Evolutionary conservation across 2,113 vertebrate species (phyloP), one percentile per base, ranked within the genome.

Genomic region (Cathartes aura): DNA sequence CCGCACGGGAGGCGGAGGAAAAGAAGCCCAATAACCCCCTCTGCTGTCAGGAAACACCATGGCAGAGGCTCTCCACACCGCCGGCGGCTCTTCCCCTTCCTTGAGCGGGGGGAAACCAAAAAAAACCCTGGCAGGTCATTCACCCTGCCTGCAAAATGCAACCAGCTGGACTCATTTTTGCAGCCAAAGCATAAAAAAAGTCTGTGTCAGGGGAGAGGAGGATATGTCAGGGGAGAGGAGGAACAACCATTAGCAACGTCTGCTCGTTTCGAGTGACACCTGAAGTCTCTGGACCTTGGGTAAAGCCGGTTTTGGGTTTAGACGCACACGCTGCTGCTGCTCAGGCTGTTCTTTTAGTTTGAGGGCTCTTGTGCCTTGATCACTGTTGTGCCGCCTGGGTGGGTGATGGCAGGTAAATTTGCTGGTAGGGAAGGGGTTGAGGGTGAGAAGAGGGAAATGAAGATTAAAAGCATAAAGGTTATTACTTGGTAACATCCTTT

Each of bases 21-120:
- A 91, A 90, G 50, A 55, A 36, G 92, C 87, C 62, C 93, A 42
- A 94, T 14, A 32, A 26, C 74, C 30, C 97, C 93, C 96, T 94
- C 97, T 97, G 95, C 78, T 93, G 95, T 75, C 95, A 7, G 85
- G 22, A 72, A 38, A 18, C 34, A 21, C 36, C n/a, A 11, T 15
- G 21, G 59, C 96, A 78, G 34, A 0, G 47, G 30, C 52, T 59
- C 5, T 0, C 19, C 17, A 40, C 38, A 1, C 56, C 9, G 14
- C 75, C 40, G 11, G 4, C 27, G 1, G 62, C 67, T 8, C 36
- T 18, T 7, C 30, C 5, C 8, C 67, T 48, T 24, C 52, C 15
- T 7, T 3, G 21, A 6, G 15, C 8, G 50, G 21, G 6, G 15
- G 23, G 15, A 11, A 7, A 30, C 11, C 9, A 8, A 19, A 27